Base-by-base conservation (phyloP, 2,797 vertebrate species). In the Myripristis jacobus region DNA sequence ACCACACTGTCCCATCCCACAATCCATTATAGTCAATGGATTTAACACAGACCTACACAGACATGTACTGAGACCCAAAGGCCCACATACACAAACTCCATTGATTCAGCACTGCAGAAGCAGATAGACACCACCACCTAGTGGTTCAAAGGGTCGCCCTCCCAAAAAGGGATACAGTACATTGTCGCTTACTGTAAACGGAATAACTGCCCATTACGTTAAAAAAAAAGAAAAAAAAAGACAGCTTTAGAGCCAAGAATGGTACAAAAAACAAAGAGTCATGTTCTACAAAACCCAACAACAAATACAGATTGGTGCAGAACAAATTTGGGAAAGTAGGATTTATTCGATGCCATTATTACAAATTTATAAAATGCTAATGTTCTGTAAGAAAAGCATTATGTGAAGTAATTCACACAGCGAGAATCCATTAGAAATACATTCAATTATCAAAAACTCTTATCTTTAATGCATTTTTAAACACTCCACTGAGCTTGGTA, bases 321-420 rank as follows among this genome's bases (percentile, higher is more conserved):
- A 29, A 60, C 21, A 71, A 46, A 83, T 44, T 82, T 88, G 80
- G 87, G 87, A 94, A 93, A 92, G 87, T 88, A 91, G 79, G 82
- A 82, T 89, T 92, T 91, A 92, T 94, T 95, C 82, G 93, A 91
- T 90, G 72, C 60, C 70, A 88, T 90, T 75, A 88, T 91, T 87
- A 91, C 88, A 93, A 92, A 86, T 90, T 80, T 89, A 91, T 90
- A 93, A 92, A 94, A 93, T 81, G 83, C 76, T 84, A 64, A 82
- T 85, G 73, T 80, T 88, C 66, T 73, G 81, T 89, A 91, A 83
- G 83, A 91, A 89, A 92, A 88, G 81, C 61, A 82, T 76, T 29
- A 75, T 81, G 82, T 87, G 78, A 86, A 90, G 80, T 77, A 79
- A 75, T 83, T 85, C 83, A 79, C 68, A 79, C 56, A 70, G 73